phyloP scores from a whole-genome alignment of 2,888 invertebrate species.

The Hecatera dysodea region DNA sequence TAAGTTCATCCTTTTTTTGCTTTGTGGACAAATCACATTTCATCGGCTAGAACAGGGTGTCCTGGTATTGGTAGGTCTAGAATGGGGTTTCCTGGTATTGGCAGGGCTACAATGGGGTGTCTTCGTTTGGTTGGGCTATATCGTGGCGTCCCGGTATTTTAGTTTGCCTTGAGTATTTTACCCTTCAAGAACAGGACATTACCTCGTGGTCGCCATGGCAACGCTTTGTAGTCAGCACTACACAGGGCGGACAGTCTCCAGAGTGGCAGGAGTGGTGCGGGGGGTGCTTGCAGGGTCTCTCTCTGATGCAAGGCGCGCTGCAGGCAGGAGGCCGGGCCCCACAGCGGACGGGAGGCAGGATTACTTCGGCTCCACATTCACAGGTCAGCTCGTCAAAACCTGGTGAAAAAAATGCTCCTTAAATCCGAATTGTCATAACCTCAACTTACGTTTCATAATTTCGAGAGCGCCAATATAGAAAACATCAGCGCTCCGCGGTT shows the following conservation, averaged over 20 bases:
- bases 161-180: neutral
- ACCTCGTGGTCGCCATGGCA: constrained; percentile 95
- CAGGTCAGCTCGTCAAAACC: constrained; percentile 97
- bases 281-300: constrained; percentile 95
- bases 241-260: constrained; percentile 91
- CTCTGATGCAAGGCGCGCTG: constrained; percentile 93
- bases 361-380: constrained; percentile 96
- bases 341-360: constrained; percentile 98
- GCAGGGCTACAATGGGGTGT: no score
- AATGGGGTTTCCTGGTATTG: no score
- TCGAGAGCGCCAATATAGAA: no score
- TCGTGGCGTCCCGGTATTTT: neutral
- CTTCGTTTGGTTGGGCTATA: no score
- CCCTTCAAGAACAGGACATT: constrained; percentile 70
- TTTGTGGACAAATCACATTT: neutral
- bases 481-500: no score
- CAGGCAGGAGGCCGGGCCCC: constrained; percentile 97
- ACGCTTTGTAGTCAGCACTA: constrained; percentile 89
- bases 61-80: no score
- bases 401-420: constrained; percentile 47
- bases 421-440: no score
- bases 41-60: neutral
- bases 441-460: neutral
- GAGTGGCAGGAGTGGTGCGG: constrained; percentile 96
- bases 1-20: neutral